Evolutionary conservation across 2,888 invertebrate genomes (phyloP), one percentile per base, ranked within the genome.

Genomic region (Chymomyza amoena): DNA sequence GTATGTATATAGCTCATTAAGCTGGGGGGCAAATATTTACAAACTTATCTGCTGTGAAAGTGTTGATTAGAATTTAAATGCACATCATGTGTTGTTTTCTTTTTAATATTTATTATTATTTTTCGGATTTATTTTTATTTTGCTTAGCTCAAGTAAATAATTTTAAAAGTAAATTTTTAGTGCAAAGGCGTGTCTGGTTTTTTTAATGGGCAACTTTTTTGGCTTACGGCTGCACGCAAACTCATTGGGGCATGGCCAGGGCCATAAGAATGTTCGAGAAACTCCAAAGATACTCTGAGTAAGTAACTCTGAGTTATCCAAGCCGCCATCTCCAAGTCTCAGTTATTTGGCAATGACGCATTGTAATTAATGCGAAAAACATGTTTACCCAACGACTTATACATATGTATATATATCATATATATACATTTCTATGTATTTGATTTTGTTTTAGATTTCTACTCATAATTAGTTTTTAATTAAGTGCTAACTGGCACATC

Each of bases 341-440:
- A 74, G 69, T 72, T 77, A 84, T 86, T 84, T 80, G 84, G 84
- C 87, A 84, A 79, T 84, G 87, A 79, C 61, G 16, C 18, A 32
- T 51, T 72, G 18, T 75, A 70, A 69, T 65, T 65, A 84, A 73
- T 77, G 76, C 71, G 73, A 61, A 75, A 81, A 84, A 84, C 84
- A 76, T 76, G 84, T 84, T 85, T 78, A 60, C 56, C 57, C 63
- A 57, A 75, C 68, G 64, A 32, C 32, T 32, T 39, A 56, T 65
- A 73, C 73, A 70, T 32, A 20, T 25, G 10, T 15, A 64, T 32
- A 59, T 65, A 70, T 32, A 20, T 39, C n/a, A n/a, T n/a, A 73
- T 70, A 70, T 32, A 20, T 39, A n/a, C 10, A 64, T 52, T 32
- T 50, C 36, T 65, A 54, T 16, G 28, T 36, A 52, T 65, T 28